Evolutionary conservation across 2,888 invertebrate species (phyloP), one percentile per base, ranked within the genome.

Genomic region (Patella caerulea): DNA sequence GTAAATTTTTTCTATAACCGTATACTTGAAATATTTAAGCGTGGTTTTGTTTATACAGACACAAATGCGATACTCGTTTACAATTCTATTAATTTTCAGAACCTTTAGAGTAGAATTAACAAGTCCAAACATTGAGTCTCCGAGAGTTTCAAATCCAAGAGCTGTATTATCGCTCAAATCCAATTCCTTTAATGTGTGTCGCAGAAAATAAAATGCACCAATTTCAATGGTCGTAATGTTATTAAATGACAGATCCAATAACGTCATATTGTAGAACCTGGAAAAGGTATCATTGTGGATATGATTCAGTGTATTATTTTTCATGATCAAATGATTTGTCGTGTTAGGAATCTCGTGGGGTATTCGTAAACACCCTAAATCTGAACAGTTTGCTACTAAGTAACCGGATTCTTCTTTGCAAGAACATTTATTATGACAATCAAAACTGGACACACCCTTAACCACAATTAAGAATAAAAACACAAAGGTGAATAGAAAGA

Each of bases 1-100:
- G 12, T 78, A 72, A 24, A 81, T 81, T 17, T 15, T 34, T 54
- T 78, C 72, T 65, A 81, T 55, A 52, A 76, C 56, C 4, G 78
- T 78, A 73, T 74, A 45, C 14, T 71, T 78, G 55, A 78, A 73
- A 53, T 71, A 74, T 34, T 65, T 72, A 34, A 78, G 73, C 69
- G 29, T 55, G 5, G 12, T 29, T 2, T 29, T 56, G 17, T 70
- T 73, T 5, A 81, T 54, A 17, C 76, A 72, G 14, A 78, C 72
- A 17, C 77, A 74, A 11, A 73, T 14, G 2, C 78, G 55, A 45
- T 78, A 77, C 7, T 56, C 72, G 69, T 55, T 72, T 14, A 81
- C 71, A 73, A 81, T 77, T 24, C 55, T 54, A 11, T 71, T 56
- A 55, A 81, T 77, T 24, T 53, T 12, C 29, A 81, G 73, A 4